A percentile compares a stretch with the other conserved stretches of the same genome.
Conservation (phyloP, 2,113 vertebrate genomes). For the Raphicerus campestris region DNA sequence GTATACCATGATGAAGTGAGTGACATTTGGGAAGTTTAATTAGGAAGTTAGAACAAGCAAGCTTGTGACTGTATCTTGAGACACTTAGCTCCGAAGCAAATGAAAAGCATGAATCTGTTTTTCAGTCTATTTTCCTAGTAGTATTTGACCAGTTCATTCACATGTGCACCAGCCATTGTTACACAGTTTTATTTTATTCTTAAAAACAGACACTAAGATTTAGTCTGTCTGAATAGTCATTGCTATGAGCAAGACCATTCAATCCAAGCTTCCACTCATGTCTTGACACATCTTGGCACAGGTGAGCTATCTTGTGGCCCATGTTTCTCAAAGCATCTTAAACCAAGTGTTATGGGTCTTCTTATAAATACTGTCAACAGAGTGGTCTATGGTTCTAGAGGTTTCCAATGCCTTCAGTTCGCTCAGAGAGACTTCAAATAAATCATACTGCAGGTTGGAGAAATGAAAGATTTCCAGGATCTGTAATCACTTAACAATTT, state of each 20-base stretch:
- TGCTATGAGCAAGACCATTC: slow-evolving; percentile 36
- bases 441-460: not conserved
- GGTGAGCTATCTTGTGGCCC: not conserved
- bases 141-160: slow-evolving; percentile 7
- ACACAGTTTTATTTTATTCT: not conserved
- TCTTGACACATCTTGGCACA: slow-evolving; percentile 53
- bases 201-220: not conserved
- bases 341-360: not conserved
- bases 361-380: slow-evolving; percentile 9
- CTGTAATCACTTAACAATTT: not conserved
- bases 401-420: slow-evolving; percentile 12
- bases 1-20: not conserved
- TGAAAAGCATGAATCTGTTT: not conserved
- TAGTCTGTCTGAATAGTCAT: slow-evolving; percentile 37
- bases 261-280: slow-evolving; percentile 55
- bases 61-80: not conserved
- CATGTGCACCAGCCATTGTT: not conserved
- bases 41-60: not conserved
- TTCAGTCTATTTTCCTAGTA: not conserved
- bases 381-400: slow-evolving; percentile 11
- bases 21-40: not conserved
- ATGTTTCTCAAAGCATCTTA: slow-evolving; percentile 58
- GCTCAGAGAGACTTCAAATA: not conserved
- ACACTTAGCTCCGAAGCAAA: not conserved
- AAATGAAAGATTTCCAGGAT: slow-evolving; percentile 50